Evolutionary conservation across 1,140 invertebrate genomes (phyloP).

Genomic region (Camponotus floridanus): DNA sequence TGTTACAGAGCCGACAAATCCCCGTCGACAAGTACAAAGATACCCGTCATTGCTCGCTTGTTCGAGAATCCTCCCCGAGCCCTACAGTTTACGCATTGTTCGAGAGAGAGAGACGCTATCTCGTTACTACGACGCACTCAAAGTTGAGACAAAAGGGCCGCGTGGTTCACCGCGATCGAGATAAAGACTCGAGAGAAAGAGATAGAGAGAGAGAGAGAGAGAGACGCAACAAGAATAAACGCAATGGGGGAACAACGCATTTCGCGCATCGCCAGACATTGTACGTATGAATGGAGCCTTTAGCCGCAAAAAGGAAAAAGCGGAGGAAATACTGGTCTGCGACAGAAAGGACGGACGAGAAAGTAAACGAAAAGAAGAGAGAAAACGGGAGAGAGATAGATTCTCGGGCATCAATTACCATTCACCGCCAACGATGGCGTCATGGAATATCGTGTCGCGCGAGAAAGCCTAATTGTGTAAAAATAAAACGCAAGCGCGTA

Average conservation of each 20-base stretch:
- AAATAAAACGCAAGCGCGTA: background rate
- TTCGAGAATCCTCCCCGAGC: conserved; percentile 11
- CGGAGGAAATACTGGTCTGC: background rate
- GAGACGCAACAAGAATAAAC: background rate
- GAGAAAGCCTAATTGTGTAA: background rate
- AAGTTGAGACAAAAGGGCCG: conserved; percentile 29
- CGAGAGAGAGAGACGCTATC: conserved; percentile 34
- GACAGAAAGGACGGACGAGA: background rate
- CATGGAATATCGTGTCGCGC: background rate
- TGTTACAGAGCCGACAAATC: conserved; percentile 34
- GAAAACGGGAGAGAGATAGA: too few species aligned
- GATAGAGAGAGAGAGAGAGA: conserved; percentile 14
- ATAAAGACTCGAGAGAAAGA: conserved; percentile 39
- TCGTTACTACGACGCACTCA: conserved; percentile 35
- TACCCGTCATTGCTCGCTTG: conserved; percentile 19
- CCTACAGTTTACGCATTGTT: conserved; percentile 41
- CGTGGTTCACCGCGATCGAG: conserved; percentile 38
- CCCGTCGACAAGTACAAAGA: conserved; percentile 38
- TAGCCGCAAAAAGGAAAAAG: background rate
- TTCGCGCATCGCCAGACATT: conserved; percentile 49
- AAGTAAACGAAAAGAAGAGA: background rate
- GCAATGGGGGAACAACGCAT: conserved; percentile 34
- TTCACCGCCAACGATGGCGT: background rate
- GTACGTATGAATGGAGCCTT: conserved; percentile 29
- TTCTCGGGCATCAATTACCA: background rate